phyloP scores from a whole-genome alignment of 92 coral and sea anemone species.

The Diadumene lineata region DNA sequence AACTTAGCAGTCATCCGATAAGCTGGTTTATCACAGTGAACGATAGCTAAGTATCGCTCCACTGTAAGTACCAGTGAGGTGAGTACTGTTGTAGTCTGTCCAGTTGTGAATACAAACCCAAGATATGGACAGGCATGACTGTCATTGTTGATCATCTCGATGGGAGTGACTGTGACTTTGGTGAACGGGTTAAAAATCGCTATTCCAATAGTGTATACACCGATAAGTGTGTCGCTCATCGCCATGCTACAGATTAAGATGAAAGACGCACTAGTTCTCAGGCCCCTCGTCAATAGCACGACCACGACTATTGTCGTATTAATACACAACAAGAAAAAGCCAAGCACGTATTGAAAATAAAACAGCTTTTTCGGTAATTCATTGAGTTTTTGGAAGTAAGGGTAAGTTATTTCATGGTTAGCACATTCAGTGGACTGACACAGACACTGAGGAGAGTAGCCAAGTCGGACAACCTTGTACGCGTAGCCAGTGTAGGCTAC shows the following conservation, averaged over 20 bases:
- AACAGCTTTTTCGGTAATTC: conserved; percentile 45
- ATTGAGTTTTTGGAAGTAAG: conserved; percentile 42
- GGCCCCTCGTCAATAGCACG: conserved; percentile 29
- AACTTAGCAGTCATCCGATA: conserved; percentile 18
- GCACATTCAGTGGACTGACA: conserved; percentile 39
- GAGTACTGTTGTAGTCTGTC: conserved; percentile 60
- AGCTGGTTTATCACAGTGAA: conserved; percentile 39
- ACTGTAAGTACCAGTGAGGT: conserved; percentile 51
- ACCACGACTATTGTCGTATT: conserved; percentile 47
- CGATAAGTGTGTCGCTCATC: conserved; percentile 50
- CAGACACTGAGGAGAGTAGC: conserved; percentile 63
- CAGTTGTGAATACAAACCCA: conserved; percentile 60
- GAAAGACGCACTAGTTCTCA: conserved; percentile 50
- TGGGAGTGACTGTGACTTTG: conserved; percentile 35
- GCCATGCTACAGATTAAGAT: conserved; percentile 62
- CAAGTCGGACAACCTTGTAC: conserved; percentile 38
- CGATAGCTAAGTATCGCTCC: conserved; percentile 62
- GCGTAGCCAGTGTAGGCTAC: conserved; percentile 48
- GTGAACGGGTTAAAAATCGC: conserved; percentile 52
- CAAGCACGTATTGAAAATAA: conserved; percentile 49
- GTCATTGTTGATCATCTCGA: conserved; percentile 37
- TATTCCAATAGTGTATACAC: conserved; percentile 50
- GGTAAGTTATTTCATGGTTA: conserved; percentile 28
- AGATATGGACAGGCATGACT: conserved; percentile 43
- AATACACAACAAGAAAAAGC: conserved; percentile 33